Conservation (phyloP, 2,797 vertebrate genomes). For the Halcyon badia region DNA sequence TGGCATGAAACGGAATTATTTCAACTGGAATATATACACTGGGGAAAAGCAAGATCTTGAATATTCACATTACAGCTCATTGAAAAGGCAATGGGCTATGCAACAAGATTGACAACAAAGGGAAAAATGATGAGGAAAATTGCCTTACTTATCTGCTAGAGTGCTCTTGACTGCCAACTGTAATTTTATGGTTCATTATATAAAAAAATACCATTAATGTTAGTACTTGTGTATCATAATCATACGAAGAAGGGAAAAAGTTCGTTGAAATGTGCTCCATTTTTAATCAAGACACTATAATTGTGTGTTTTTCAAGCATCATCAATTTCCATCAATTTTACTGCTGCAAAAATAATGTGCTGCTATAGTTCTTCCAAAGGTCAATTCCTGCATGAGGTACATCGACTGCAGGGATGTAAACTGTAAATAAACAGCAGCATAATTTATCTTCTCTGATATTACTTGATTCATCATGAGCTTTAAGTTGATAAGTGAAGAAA, state of each 20-base stretch:
- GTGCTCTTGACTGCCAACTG: constrained; percentile 87
- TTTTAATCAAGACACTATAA: constrained; percentile 76
- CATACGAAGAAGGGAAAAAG: constrained; percentile 68
- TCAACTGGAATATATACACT: constrained; percentile 66
- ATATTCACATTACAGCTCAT: constrained; percentile 87
- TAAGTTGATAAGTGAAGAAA: constrained; percentile 47
- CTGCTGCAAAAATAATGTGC: constrained; percentile 54
- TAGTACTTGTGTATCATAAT: constrained; percentile 77
- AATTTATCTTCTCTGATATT: constrained; percentile 55
- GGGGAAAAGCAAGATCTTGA: constrained; percentile 67
- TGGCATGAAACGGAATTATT: constrained; percentile 53
- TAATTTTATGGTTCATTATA: constrained; percentile 93
- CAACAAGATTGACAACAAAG: constrained; percentile 85
- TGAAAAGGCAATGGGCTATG: constrained; percentile 90
- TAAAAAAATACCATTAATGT: constrained; percentile 82
- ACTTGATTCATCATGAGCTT: constrained; percentile 21
- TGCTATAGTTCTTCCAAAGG: constrained; percentile 68
- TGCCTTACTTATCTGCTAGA: constrained; percentile 90
- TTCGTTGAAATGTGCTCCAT: constrained; percentile 65
- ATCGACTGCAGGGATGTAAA: constrained; percentile 26
- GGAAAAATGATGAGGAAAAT: constrained; percentile 86
- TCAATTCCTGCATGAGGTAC: constrained; percentile 36
- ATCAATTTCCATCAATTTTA: constrained; percentile 73
- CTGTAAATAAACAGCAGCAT: constrained; percentile 56
- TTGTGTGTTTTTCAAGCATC: constrained; percentile 76